Evolutionary conservation across 1,140 invertebrate genomes (phyloP).

Genomic region (Campodea augens): DNA sequence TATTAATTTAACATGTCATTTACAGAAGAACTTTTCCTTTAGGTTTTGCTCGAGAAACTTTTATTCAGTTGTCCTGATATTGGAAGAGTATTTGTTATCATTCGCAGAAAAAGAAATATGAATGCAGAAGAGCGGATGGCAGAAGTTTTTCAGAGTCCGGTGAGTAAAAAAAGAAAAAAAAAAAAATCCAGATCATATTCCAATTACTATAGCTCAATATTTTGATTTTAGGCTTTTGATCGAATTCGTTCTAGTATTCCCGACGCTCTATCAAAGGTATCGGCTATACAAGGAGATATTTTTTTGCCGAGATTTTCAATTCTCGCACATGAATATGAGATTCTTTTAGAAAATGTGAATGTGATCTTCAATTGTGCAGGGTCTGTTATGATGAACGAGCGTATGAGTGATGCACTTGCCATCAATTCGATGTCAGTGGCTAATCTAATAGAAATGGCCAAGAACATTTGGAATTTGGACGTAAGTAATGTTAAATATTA

Average conservation of each 20-base stretch:
- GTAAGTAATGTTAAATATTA: too few species aligned
- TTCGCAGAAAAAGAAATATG: neutral
- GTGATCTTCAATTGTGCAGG: conserved; percentile 86
- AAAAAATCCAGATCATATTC: neutral
- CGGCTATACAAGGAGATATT: conserved; percentile 34
- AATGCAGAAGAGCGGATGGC: neutral
- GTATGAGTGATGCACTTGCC: conserved; percentile 27
- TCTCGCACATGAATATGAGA: conserved; percentile 26
- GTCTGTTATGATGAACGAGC: conserved; percentile 41
- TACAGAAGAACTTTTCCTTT: conserved; percentile 21
- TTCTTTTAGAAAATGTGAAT: conserved; percentile 39
- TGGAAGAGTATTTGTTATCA: neutral
- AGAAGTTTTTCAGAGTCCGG: neutral
- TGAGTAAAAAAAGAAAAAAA: neutral
- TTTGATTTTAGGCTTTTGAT: conserved; percentile 20
- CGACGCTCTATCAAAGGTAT: conserved; percentile 25
- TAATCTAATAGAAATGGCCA: too few species aligned
- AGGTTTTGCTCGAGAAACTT: neutral
- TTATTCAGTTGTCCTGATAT: neutral
- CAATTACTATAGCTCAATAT: neutral
- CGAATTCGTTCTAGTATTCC: conserved; percentile 19
- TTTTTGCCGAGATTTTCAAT: conserved; percentile 35
- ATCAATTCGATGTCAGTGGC: too few species aligned
- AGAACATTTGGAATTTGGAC: too few species aligned
- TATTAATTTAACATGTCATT: conserved; percentile 22